Percentiles rank a stretch among this genome's conserved stretches.
phyloP scores from a whole-genome alignment of 2,888 invertebrate species.

The Coremacera marginata region DNA sequence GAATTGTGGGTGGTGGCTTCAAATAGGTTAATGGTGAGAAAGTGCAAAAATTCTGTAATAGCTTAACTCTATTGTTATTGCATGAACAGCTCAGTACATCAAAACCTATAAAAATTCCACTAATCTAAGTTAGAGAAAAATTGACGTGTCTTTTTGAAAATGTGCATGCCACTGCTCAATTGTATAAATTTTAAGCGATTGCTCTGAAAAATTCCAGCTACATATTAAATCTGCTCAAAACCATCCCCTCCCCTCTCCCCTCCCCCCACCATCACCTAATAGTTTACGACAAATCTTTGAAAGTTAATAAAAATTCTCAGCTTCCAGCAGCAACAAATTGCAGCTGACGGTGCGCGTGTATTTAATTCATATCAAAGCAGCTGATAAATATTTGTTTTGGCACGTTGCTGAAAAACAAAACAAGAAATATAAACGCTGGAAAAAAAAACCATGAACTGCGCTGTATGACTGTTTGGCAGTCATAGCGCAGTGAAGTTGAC shows the following conservation, averaged over 20 bases:
- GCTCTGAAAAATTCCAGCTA: background rate
- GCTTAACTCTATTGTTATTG: too few relatives aligned
- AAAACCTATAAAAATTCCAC: too few relatives aligned
- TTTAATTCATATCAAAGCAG: slow-evolving; percentile 52
- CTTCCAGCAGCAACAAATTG: slow-evolving; percentile 34
- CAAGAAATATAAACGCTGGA: background rate
- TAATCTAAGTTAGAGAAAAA: too few relatives aligned
- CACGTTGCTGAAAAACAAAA: slow-evolving; percentile 42
- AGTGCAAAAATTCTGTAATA: too few relatives aligned
- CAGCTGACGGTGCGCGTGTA: slow-evolving; percentile 51
- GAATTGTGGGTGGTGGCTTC: too few relatives aligned
- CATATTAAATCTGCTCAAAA: background rate
- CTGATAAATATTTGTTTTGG: slow-evolving; percentile 54
- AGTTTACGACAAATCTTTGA: background rate
- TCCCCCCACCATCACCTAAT: background rate
- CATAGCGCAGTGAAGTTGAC: slow-evolving; percentile 1
- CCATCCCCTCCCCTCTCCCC: background rate
- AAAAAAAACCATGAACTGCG: slow-evolving; percentile 17
- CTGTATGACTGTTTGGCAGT: slow-evolving; percentile 30
- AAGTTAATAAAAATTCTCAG: slow-evolving; percentile 25
- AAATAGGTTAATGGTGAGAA: too few relatives aligned
- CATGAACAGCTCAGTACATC: too few relatives aligned
- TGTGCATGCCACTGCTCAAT: too few relatives aligned
- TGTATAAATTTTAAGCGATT: too few relatives aligned
- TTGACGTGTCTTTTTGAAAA: too few relatives aligned